Conservation (phyloP, 1,140 invertebrate genomes). For the Tachypleus tridentatus region DNA sequence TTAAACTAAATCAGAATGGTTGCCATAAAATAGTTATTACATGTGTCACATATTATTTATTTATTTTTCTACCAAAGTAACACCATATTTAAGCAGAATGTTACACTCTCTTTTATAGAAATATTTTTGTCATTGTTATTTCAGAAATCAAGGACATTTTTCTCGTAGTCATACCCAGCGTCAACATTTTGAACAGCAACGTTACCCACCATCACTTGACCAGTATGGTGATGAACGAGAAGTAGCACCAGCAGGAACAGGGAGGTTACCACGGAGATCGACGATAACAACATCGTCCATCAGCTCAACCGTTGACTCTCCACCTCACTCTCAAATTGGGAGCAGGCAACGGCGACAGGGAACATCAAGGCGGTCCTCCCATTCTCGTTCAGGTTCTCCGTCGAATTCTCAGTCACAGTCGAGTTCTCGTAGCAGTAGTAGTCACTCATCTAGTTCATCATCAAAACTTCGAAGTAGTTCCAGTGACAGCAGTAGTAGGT, state of each 20-base stretch:
- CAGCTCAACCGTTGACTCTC: constrained; percentile 20
- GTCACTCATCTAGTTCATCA: constrained; percentile 19
- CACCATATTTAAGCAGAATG: too few species aligned
- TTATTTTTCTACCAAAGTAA: too few species aligned
- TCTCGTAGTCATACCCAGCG: constrained; percentile 18
- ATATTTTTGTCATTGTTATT: too few species aligned
- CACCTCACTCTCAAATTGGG: constrained; percentile 3
- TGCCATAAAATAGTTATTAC: too few species aligned
- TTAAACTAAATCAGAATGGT: too few species aligned
- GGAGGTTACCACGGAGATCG: constrained; percentile 4
- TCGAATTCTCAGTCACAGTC: constrained; percentile 33
- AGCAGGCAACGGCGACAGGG: too few species aligned
- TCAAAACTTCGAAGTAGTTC: constrained; percentile 22
- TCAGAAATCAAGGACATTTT: constrained; percentile 21
- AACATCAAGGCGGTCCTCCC: too few species aligned
- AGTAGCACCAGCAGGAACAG: neutral
- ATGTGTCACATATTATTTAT: too few species aligned
- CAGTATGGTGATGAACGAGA: constrained; percentile 22
- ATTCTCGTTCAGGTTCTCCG: constrained; percentile 35
- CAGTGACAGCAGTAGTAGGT: constrained; percentile 18
- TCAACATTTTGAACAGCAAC: constrained; percentile 21
- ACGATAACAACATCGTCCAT: constrained; percentile 20
- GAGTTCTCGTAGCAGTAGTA: constrained; percentile 16
- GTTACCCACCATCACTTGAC: constrained; percentile 16
- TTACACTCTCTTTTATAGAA: too few species aligned